Evolutionary conservation across 1,140 invertebrate species (phyloP).

Genomic region (Drosophila varians): DNA sequence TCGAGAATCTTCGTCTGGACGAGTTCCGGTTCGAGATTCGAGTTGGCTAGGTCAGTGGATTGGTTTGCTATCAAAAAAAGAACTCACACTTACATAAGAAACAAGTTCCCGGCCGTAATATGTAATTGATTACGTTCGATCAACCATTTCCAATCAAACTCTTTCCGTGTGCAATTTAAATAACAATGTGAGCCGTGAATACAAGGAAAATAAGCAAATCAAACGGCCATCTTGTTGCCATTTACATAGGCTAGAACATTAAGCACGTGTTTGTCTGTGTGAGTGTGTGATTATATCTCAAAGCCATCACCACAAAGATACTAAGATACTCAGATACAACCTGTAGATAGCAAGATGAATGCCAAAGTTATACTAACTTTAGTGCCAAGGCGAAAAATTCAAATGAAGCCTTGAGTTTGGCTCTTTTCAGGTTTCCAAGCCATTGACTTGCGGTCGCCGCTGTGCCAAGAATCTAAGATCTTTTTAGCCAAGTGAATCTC

Average conservation of each 20-base stretch:
- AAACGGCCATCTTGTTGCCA: conserved; percentile 24
- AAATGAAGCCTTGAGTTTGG: conserved; percentile 69
- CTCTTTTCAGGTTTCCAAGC: conserved; percentile 69
- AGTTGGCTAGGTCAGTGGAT: conserved; percentile 53
- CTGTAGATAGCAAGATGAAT: conserved; percentile 67
- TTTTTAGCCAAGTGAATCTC: conserved; percentile 41
- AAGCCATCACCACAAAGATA: not conserved
- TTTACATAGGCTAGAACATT: conserved; percentile 61
- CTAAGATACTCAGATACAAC: conserved; percentile 26
- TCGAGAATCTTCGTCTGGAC: conserved; percentile 35
- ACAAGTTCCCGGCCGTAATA: conserved; percentile 11
- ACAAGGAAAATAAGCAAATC: not conserved
- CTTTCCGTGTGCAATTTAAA: conserved; percentile 77
- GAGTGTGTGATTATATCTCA: conserved; percentile 16
- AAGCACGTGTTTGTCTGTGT: conserved; percentile 7
- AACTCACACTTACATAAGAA: conserved; percentile 24
- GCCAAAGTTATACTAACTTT: conserved; percentile 77
- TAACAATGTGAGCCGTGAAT: conserved; percentile 63
- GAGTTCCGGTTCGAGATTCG: conserved; percentile 46
- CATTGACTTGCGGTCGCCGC: conserved; percentile 61
- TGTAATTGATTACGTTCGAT: conserved; percentile 48
- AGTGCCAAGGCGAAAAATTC: conserved; percentile 77
- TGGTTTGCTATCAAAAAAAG: conserved; percentile 29
- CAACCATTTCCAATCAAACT: conserved; percentile 24
- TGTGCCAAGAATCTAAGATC: conserved; percentile 51